Conservation (phyloP, 1,140 invertebrate genomes). For the Asobara japonica region DNA sequence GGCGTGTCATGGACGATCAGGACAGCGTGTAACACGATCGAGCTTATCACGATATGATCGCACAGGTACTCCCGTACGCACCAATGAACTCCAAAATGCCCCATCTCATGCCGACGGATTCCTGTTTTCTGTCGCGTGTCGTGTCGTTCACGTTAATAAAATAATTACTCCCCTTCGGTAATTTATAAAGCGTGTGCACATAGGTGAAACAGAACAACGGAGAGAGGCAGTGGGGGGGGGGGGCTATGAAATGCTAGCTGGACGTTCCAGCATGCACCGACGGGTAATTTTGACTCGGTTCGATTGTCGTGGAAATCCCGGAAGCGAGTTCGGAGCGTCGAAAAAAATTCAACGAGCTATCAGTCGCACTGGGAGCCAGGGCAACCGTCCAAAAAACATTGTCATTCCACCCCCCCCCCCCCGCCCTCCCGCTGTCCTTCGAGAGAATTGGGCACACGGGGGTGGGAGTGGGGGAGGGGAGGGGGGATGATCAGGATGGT, state of each 20-base stretch:
- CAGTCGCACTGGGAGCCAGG: constrained; percentile 26
- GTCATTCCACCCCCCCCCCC: neutral
- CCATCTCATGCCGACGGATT: neutral
- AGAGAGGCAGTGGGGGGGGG: neutral
- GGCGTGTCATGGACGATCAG: constrained; percentile 23
- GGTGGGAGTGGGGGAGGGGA: neutral
- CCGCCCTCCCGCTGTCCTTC: neutral
- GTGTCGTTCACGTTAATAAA: constrained; percentile 51
- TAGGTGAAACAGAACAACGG: constrained; percentile 9
- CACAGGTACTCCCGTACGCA: neutral
- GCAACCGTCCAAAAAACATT: constrained; percentile 22
- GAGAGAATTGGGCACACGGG: neutral
- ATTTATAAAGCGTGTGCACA: constrained; percentile 46
- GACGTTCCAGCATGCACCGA: constrained; percentile 19
- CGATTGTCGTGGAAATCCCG: constrained; percentile 27
- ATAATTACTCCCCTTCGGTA: constrained; percentile 52
- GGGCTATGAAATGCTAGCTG: neutral
- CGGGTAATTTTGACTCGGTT: constrained; percentile 32
- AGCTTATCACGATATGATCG: constrained; percentile 34
- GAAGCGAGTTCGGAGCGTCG: constrained; percentile 23
- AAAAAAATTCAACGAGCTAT: constrained; percentile 33
- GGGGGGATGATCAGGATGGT: constrained; percentile 19
- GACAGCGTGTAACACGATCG: constrained; percentile 47
- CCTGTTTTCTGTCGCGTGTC: constrained; percentile 41
- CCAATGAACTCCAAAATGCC: neutral